A percentile compares a stretch with the other conserved stretches of the same genome.
Conservation (phyloP, 2,888 invertebrate species). For the Tipula helvola region DNA sequence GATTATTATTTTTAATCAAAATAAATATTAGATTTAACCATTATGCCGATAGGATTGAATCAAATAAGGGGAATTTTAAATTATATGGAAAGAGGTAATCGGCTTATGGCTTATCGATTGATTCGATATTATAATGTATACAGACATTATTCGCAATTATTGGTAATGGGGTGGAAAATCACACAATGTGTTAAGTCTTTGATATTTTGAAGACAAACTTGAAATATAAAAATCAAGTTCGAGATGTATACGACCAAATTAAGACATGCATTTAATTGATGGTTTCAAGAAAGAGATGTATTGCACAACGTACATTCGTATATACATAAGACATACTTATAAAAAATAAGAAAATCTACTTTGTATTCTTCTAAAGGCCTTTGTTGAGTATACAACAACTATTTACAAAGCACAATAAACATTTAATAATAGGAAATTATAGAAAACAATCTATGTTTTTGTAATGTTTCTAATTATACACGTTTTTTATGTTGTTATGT, state of each 20-base stretch:
- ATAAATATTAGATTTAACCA: not conserved
- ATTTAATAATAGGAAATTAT: not conserved
- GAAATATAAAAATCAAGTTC: not conserved
- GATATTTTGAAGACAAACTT: not conserved
- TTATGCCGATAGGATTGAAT: not conserved
- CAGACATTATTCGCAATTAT: not conserved
- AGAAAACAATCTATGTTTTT: not conserved
- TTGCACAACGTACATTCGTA: not conserved
- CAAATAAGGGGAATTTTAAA: not conserved
- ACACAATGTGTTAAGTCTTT: not conserved
- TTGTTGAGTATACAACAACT: not conserved
- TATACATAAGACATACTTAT: not conserved
- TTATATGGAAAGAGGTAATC: not conserved
- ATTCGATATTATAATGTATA: not conserved
- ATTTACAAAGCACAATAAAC: not conserved
- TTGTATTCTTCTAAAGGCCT: not conserved
- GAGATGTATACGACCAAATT: not conserved
- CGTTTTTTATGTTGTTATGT: not conserved
- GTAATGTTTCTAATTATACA: not conserved
- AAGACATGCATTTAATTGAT: not conserved
- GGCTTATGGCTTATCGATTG: not conserved
- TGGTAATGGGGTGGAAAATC: not conserved
- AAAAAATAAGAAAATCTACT: not conserved
- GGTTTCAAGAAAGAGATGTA: not conserved
- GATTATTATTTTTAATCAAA: not conserved